A percentile compares a stretch with the other conserved stretches of the same genome.
These are phyloP conservation scores for Amphiprion percula DNA, from an alignment of 2,113 vertebrate genomes.

Conservation along the genomic window DNA sequence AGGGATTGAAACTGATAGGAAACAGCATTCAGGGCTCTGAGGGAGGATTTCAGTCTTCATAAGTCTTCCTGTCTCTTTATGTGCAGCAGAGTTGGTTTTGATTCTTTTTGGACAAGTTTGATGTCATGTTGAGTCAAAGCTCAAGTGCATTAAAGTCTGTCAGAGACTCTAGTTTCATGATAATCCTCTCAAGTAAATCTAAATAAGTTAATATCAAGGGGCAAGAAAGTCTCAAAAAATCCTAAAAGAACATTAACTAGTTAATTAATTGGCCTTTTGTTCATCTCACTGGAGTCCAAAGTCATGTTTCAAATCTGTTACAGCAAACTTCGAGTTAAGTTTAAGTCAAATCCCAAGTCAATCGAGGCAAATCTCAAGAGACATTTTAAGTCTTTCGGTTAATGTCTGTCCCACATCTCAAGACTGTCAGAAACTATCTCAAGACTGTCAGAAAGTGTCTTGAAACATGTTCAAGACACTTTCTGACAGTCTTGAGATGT, in stretches of 20 bases:
- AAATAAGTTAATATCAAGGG: neutral
- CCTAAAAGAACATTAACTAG: neutral
- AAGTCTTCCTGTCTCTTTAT: neutral
- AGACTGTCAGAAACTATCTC: neutral
- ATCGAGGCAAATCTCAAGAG: neutral
- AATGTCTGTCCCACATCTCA: neutral
- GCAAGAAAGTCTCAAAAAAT: neutral
- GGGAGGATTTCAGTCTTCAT: conserved; percentile 16
- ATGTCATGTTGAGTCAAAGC: neutral
- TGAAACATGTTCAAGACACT: too few species aligned
- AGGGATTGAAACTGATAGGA: conserved; percentile 37
- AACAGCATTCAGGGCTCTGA: conserved; percentile 5
- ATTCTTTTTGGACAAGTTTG: neutral
- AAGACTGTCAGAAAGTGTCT: too few species aligned
- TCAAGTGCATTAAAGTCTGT: too few species aligned
- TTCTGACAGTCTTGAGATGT: too few species aligned
- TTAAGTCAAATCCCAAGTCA: too few species aligned
- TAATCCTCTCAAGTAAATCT: neutral
- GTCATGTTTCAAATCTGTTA: neutral
- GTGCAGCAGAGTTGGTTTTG: neutral
- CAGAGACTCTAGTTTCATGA: too few species aligned
- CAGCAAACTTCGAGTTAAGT: neutral
- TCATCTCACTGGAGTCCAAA: too few species aligned
- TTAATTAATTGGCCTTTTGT: too few species aligned
- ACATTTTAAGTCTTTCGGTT: too few species aligned